Evolutionary conservation across 2,113 vertebrate genomes (phyloP), one percentile per base, ranked within the genome.

Genomic region (Fregetta grallaria): DNA sequence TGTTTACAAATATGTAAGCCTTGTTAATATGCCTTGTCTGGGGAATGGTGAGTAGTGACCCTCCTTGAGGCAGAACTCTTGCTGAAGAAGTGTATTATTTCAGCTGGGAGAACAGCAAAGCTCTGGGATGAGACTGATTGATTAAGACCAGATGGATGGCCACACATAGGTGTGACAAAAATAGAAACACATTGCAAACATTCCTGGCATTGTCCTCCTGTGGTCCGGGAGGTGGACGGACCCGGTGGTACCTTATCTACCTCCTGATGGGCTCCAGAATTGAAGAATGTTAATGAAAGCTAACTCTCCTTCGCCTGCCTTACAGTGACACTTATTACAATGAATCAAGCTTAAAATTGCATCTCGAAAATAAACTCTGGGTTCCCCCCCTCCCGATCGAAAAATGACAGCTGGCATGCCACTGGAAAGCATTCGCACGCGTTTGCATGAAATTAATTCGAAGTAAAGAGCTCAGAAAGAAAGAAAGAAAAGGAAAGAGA

Each of bases 71-170:
- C 95, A 97, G 88, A 96, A 95, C 92, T 94, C 96, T 88, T 49
- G 88, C 97, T 96, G 97, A 98, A 98, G 97, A 97, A 94, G 95
- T 97, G 97, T 98, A 98, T 99, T 99, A 98, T 99, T 98, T 98
- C 99, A 99, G 99, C 99, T 99, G 99, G 98, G 98, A 97, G 98
- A 97, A 97, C 98, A 97, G 96, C 97, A 98, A 97, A 97, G 98
- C 98, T 98, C 97, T 42, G 85, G 98, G 98, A 99, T 98, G 98
- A 98, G 98, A 97, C 98, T 98, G 98, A 99, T 98, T 99, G 99
- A 99, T 99, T 98, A 98, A 98, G 99, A 99, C 98, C 99, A 99
- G 99, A 99, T 99, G 99, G 99, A 98, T 96, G 98, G 98, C 98
- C 98, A 98, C 98, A 98, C 98, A 98, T 98, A 98, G 98, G 98